Evolutionary conservation across 2,113 vertebrate genomes (phyloP).

Genomic region (Tympanuchus pallidicinctus): DNA sequence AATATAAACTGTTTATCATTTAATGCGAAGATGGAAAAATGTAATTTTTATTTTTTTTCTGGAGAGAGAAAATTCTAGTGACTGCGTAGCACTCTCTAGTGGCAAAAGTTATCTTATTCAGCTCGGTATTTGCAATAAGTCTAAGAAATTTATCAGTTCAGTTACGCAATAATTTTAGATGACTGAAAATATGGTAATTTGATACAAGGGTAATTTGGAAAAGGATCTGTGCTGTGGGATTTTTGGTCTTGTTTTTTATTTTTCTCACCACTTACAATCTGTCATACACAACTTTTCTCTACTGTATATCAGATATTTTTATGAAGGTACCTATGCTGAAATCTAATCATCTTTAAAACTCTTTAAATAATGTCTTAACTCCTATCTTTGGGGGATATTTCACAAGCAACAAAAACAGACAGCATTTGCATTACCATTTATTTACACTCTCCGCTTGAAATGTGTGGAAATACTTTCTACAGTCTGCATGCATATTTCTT

Average conservation of each 20-base stretch:
- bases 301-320: background rate
- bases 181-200: background rate
- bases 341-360: background rate
- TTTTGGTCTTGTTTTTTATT: background rate
- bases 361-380: background rate
- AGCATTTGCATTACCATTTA: background rate
- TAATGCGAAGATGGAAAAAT: slow-evolving; percentile 38
- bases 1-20: slow-evolving; percentile 73
- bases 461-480: background rate
- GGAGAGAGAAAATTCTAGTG: background rate
- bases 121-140: background rate
- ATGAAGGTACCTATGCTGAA: background rate
- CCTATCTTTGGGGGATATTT: background rate
- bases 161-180: background rate
- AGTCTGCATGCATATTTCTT: background rate
- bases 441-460: background rate
- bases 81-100: slow-evolving; percentile 73
- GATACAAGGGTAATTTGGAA: background rate
- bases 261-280: background rate
- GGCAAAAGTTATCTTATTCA: slow-evolving; percentile 23
- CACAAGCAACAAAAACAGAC: background rate
- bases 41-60: background rate
- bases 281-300: background rate
- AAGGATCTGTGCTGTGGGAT: too few species aligned
- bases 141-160: background rate